phyloP scores from a whole-genome alignment of 2,888 invertebrate species.

The Agrotis ipsilon region DNA sequence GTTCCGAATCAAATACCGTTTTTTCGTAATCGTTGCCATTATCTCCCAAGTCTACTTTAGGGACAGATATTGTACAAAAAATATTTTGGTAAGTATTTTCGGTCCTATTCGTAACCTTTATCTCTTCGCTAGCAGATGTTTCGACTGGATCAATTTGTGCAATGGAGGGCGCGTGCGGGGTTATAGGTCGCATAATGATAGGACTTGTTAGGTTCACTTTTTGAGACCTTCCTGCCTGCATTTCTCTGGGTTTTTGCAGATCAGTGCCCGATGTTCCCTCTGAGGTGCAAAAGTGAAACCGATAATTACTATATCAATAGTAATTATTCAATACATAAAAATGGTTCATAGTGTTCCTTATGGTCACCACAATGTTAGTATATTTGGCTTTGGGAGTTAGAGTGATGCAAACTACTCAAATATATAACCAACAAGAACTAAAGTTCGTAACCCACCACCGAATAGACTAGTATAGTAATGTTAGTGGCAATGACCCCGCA shows the following conservation, averaged over 20 bases:
- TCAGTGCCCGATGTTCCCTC: conserved; percentile 90
- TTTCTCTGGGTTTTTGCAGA: conserved; percentile 88
- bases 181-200: conserved; percentile 82
- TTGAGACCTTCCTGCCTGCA: conserved; percentile 93
- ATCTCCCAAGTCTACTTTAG: conserved; percentile 66
- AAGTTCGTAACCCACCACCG: conserved; percentile 85
- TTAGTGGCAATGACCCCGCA: conserved; percentile 90
- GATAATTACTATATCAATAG: conserved; percentile 80
- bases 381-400: conserved; percentile 78
- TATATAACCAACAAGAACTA: conserved; percentile 71
- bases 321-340: conserved; percentile 72
- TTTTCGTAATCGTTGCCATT: conserved; percentile 65
- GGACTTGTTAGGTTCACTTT: conserved; percentile 86
- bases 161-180: conserved; percentile 82
- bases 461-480: conserved; percentile 79
- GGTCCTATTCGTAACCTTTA: conserved; percentile 38
- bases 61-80: conserved; percentile 71
- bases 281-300: conserved; percentile 91
- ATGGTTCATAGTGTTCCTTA: conserved; percentile 64
- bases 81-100: conserved; percentile 86
- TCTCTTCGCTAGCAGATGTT: conserved; percentile 53
- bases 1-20: conserved; percentile 48
- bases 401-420: conserved; percentile 79
- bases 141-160: conserved; percentile 69
- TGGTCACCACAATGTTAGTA: conserved; percentile 79